phyloP scores from a whole-genome alignment of 2,113 vertebrate genomes.

The Tapirus terrestris region DNA sequence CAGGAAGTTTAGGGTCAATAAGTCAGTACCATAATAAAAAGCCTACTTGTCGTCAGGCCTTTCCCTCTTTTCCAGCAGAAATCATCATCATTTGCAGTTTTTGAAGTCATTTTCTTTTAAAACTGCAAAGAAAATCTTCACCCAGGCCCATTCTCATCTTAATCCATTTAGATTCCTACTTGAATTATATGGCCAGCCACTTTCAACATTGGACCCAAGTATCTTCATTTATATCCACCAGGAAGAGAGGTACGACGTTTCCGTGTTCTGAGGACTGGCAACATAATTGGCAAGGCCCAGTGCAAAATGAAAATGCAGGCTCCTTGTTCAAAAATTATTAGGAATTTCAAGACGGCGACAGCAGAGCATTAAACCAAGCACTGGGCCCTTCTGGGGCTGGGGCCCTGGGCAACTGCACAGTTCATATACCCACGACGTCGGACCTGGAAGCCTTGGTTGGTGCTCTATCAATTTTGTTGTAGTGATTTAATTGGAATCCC shows the following conservation, averaged over 20 bases:
- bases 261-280: constrained; percentile 47
- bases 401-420: neutral
- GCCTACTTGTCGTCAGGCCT: constrained; percentile 33
- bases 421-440: neutral
- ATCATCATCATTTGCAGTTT: neutral
- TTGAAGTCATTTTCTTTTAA: constrained; percentile 64
- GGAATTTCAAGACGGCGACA: constrained; percentile 17
- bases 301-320: constrained; percentile 7
- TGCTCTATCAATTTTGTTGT: constrained; percentile 4
- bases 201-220: constrained; percentile 65
- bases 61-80: constrained; percentile 61
- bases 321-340: constrained; percentile 6
- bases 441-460: neutral
- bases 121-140: constrained; percentile 61
- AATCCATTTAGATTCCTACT: constrained; percentile 56
- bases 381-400: too few relatives aligned
- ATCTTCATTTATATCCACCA: constrained; percentile 68
- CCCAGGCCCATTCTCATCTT: constrained; percentile 3
- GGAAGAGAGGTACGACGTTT: constrained; percentile 65
- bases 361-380: neutral
- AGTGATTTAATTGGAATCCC: constrained; percentile 41
- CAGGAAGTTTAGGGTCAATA: constrained; percentile 63
- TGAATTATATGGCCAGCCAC: constrained; percentile 22
- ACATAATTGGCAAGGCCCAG: neutral
- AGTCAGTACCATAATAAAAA: constrained; percentile 65